Evolutionary conservation across 2,797 vertebrate genomes (phyloP), one percentile per base, ranked within the genome.

Genomic region (Silurus lanzhouensis): DNA sequence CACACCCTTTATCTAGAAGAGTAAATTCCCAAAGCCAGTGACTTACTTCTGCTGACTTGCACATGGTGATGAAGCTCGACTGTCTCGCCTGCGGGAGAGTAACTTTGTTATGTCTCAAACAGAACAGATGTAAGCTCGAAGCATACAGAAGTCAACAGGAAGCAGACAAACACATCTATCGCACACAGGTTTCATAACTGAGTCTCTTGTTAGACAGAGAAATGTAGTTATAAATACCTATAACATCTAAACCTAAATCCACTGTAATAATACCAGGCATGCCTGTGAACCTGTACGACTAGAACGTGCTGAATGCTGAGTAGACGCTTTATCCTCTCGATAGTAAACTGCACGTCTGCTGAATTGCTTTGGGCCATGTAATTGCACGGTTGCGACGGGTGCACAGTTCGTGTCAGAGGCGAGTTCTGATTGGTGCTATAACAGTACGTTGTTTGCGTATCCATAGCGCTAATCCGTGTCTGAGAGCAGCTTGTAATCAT

Each of bases 391-490:
- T 38, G 38, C 3, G 38, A 38, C 38, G 38, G 38, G 3, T 83
- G 66, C 58, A 61, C 19, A 14, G n/a, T 60, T 72, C 72, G 58
- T 4, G 52, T 82, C 70, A 81, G 77, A 19, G 25, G 19, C 57
- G 63, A 85, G 78, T 74, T 67, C 27, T 81, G 84, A 82, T 83
- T 31, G 64, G 85, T 78, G 85, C 38, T 71, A 58, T 74, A 55
- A 61, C 57, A 77, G 61, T 15, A 64, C 77, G 85, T 81, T 52
- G 72, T 80, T 70, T 61, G 74, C 38, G 19, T 64, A 71, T 72
- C 57, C 57, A 31, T 78, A 79, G 67, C 70, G 22, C 81, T 86
- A 83, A 86, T 86, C 85, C 85, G n/a, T 86, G 81, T 86, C 85
- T 86, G 66, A 70, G 81, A 63, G 66, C 44, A 38, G 63, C 68